Percentiles rank a stretch among this genome's conserved stretches.
These are phyloP conservation scores for human DNA, from an alignment of 2,113 vertebrate species.

Conservation along the genomic window GRCh38 chr4:101063001-101063500, in stretches of 20 bases:
- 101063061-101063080: not conserved
- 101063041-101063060: not conserved
- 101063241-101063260: constrained; percentile 98
- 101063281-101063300: constrained; percentile 98
- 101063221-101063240: constrained; percentile 92
- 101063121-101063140: not conserved
- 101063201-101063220: not conserved
- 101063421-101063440: not conserved
- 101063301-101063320: constrained; percentile 98
- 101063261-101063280: constrained; percentile 99
- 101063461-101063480: not conserved
- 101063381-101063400: not conserved
- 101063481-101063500: not conserved
- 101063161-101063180: not conserved
- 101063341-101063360: constrained; percentile 98
- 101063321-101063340: constrained; percentile 99
- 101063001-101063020: not conserved
- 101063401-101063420: not conserved
- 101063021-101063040: not conserved
- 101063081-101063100: not conserved
- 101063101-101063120: not conserved
- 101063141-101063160: not conserved
- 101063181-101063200: not conserved
- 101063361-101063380: constrained; percentile 32
- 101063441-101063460: not conserved